Evolutionary conservation across 2,888 invertebrate species (phyloP).

Genomic region (Pristionchus exspectatus): DNA sequence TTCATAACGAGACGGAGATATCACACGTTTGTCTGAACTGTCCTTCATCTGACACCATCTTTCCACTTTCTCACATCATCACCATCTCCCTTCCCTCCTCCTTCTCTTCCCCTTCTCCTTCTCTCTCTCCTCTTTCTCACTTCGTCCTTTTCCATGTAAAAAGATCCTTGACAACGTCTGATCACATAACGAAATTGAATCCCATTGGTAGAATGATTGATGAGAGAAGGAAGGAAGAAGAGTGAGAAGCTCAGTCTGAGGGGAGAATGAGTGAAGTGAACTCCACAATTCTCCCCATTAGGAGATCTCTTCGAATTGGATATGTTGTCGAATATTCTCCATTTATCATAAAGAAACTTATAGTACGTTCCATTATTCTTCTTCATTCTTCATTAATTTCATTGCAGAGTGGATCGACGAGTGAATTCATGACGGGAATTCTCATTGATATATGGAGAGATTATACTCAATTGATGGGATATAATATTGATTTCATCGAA

Average conservation of each 20-base stretch:
- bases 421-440: conserved; percentile 16
- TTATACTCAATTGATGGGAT: neutral
- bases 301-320: neutral
- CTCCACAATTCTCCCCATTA: neutral
- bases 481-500: neutral
- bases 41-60: neutral
- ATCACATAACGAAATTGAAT: conserved; percentile 2
- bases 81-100: neutral
- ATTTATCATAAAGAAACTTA: neutral
- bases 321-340: conserved; percentile 11
- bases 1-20: no score
- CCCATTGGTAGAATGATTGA: conserved; percentile 13
- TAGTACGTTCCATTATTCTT: neutral
- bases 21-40: neutral
- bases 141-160: neutral
- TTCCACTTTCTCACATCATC: neutral
- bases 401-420: conserved; percentile 2
- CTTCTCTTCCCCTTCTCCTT: no score
- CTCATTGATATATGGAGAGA: conserved; percentile 20
- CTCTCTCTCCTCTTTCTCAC: neutral
- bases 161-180: neutral
- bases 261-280: neutral
- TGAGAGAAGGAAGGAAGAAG: neutral
- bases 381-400: neutral
- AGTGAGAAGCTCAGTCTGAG: neutral